Evolutionary conservation across 2,113 vertebrate genomes (phyloP).

Genomic region (Piliocolobus tephrosceles): DNA sequence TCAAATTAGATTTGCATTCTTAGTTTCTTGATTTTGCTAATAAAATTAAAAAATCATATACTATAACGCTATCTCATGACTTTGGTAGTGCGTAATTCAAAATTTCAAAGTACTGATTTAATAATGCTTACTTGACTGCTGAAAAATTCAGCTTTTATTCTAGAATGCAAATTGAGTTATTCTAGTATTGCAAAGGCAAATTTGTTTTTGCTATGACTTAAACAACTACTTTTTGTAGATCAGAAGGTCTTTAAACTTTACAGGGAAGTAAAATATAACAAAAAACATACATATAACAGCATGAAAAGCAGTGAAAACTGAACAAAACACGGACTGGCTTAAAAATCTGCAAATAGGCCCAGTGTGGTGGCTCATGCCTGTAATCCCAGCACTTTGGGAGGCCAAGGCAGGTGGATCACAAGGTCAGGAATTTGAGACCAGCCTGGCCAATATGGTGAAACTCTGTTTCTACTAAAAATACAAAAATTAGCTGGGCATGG

Average conservation of each 20-base stretch:
- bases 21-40: not conserved
- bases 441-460: no score
- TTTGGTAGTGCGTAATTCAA: not conserved
- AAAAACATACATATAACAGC: not conserved
- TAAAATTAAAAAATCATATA: not conserved
- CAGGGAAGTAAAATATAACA: not conserved
- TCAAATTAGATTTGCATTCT: constrained; percentile 9
- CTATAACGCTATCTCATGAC: accelerated
- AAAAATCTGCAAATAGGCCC: not conserved
- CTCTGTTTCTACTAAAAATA: no score
- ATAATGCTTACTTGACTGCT: not conserved
- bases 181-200: not conserved
- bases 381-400: no score
- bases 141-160: constrained; percentile 12
- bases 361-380: no score
- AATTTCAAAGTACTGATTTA: not conserved
- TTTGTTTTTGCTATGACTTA: not conserved
- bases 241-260: not conserved
- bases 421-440: no score
- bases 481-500: no score
- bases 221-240: not conserved
- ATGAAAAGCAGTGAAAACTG: not conserved
- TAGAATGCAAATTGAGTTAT: not conserved
- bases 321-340: not conserved
- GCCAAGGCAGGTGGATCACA: no score